Evolutionary conservation across 2,888 invertebrate genomes (phyloP).

Genomic region (Andricus curvator): DNA sequence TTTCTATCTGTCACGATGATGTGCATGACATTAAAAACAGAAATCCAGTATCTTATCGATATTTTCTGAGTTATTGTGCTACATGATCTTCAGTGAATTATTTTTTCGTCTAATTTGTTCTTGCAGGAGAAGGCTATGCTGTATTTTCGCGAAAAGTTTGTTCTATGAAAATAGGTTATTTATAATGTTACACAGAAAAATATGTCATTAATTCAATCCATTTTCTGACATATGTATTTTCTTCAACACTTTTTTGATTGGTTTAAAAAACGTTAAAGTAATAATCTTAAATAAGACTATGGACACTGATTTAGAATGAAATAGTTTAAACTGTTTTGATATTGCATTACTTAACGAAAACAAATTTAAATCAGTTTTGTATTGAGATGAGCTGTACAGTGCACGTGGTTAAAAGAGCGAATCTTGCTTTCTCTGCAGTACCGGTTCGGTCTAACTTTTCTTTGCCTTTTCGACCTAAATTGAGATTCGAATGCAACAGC

Average conservation of each 20-base stretch:
- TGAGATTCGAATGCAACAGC: neutral
- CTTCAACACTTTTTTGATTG: neutral
- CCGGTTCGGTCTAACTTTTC: conserved; percentile 4
- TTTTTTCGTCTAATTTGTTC: neutral
- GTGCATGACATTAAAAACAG: neutral
- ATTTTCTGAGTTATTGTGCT: neutral
- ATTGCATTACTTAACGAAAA: neutral
- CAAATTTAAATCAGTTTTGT: neutral
- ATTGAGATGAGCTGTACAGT: neutral
- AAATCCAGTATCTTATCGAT: neutral
- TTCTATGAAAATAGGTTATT: neutral
- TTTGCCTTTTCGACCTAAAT: neutral
- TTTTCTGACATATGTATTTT: neutral
- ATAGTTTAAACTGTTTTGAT: neutral
- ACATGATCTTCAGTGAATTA: too few relatives aligned
- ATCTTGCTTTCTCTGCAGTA: conserved; percentile 25
- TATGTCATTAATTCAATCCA: neutral
- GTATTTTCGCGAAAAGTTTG: neutral
- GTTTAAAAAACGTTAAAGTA: too few relatives aligned
- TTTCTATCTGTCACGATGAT: neutral
- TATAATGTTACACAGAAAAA: neutral
- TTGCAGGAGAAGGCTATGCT: neutral
- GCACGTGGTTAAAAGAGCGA: conserved; percentile 17
- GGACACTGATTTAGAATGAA: neutral
- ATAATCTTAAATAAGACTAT: too few relatives aligned